These are phyloP conservation scores for Thera britannica DNA, from an alignment of 2,888 invertebrate species.

Conservation along the genomic window DNA sequence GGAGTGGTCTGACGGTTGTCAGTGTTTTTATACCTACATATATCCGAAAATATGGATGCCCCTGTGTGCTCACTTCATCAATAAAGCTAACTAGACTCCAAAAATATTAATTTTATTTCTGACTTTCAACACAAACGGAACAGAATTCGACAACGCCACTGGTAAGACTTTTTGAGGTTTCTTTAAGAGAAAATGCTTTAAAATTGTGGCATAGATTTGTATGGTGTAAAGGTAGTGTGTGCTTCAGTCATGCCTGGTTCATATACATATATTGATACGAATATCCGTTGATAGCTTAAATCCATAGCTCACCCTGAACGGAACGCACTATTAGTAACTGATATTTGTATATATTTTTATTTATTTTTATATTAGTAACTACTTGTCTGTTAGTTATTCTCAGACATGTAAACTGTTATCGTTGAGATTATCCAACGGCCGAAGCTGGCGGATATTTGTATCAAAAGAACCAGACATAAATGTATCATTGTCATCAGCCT, in stretches of 20 bases:
- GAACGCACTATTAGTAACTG: neutral
- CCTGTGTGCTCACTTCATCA: conserved; percentile 9
- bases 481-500: conserved; percentile 15
- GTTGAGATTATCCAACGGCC: too few species aligned
- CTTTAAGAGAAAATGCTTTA: conserved; percentile 20
- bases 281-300: neutral
- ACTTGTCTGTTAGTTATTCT: too few species aligned
- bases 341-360: too few species aligned
- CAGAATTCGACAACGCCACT: conserved; percentile 26
- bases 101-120: conserved; percentile 29
- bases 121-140: conserved; percentile 30
- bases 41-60: neutral
- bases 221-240: conserved; percentile 16
- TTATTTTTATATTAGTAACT: too few species aligned
- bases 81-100: neutral
- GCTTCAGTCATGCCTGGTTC: conserved; percentile 2
- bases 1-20: too few species aligned
- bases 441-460: too few species aligned
- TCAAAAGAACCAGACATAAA: neutral
- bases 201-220: conserved; percentile 22
- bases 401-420: too few species aligned
- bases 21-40: too few species aligned
- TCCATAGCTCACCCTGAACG: neutral
- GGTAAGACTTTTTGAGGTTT: conserved; percentile 31
- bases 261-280: neutral